Evolutionary conservation across 2,113 vertebrate genomes (phyloP), one percentile per base, ranked within the genome.

Genomic region (Colossoma macropomum): DNA sequence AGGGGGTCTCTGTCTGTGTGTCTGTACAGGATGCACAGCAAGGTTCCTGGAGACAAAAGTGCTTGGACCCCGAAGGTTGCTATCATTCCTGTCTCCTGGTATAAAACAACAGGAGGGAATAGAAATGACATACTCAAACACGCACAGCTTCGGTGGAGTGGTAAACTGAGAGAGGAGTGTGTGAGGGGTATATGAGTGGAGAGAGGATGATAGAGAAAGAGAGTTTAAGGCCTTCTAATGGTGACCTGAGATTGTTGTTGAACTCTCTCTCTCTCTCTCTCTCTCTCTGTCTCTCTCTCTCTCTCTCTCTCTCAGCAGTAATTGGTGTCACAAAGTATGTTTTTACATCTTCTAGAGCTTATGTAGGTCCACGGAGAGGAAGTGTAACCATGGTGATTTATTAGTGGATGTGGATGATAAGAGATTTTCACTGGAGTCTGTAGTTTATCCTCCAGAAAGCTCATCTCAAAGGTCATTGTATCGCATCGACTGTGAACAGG

Each of bases 311-410:
- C 15, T 2, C 32, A 32, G 30, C 30, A 38, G 66, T 41, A 69
- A 69, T n/a, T 71, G 41, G 54, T 38, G 11, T 23, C 52, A 60
- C 78, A 70, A 27, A 38, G 52, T 19, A 27, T 21, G 32, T 23
- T 45, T 68, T 68, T 75, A 27, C 32, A 66, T 38, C 70, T 65
- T 21, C 50, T 45, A 12, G 13, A 32, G 63, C 50, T 60, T 60
- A 15, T 27, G 21, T 54, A 8, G 32, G 23, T 27, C 34, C 23
- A 15, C 4, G 9, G n/a, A 28, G 25, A 28, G 25, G 41, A 50
- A 9, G 30, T 63, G 75, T 77, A 77, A 77, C 75, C 75, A 77
- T 77, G 75, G 75, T 77, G 59, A 77, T 77, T 45, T 45, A 63
- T 41, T 23, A 63, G 12, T 17, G 11, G 28, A 77, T 62, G 21